Base-by-base conservation (phyloP, 2,888 invertebrate genomes). In the Xiphydria camelus region DNA sequence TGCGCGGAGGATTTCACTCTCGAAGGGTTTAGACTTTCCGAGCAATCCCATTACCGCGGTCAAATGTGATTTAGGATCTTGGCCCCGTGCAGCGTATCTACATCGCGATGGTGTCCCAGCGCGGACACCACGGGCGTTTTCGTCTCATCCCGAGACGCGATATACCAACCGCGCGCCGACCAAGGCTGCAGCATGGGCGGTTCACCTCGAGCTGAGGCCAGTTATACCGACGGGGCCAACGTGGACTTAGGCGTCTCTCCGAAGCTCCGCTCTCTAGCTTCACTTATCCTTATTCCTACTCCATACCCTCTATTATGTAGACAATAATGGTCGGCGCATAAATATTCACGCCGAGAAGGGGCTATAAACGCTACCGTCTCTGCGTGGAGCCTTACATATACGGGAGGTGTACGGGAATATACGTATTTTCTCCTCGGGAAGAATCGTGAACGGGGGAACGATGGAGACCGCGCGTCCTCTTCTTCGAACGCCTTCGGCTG, bases 281-380 rank as follows among this genome's bases (percentile, higher is more conserved):
- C 53, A 51, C 61, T 59, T 61, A 55, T 65, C 63, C 63, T 55
- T 57, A 48, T 59, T 54, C 37, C 33, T 32, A 33, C 51, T 49
- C 51, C 57, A 53, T 62, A 59, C 56, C 60, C 53, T 58, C 65
- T 67, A 72, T 73, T 72, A 70, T 66, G 66, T 66, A 64, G 67
- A 70, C 66, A 66, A 68, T 70, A 70, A 73, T 69, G 70, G 66
- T 65, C 57, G 54, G 55, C 55, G 66, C 70, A 72, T 73, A 73
- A 73, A 73, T 73, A 73, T 73, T 73, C 73, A 69, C 67, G 65
- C 66, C 60, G 60, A 62, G 61, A 54, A 59, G n/a, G 64, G 66
- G 61, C 60, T 66, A 61, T 73, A 72, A 73, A 73, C 64, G 73
- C 72, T 73, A 71, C 73, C 59, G 69, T 64, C 58, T 58, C 61